Conservation (phyloP, 2,113 vertebrate genomes). For the Polyodon spathula region DNA sequence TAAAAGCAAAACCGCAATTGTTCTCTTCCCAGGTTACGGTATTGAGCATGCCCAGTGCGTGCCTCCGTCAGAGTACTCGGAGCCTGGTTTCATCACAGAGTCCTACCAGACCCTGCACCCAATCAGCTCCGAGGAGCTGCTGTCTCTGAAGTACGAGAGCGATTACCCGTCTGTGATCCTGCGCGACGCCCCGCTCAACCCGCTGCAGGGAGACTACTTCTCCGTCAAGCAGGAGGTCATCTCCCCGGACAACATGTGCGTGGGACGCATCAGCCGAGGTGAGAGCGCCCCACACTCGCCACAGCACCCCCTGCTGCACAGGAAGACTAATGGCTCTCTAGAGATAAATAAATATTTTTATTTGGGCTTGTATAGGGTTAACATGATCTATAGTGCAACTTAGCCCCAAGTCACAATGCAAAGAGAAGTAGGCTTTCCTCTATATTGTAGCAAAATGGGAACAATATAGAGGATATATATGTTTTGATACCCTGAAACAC, state of each 20-base stretch:
- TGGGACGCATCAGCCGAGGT: constrained; percentile 94
- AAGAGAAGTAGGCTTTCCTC: too few species aligned
- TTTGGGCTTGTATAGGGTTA: too few species aligned
- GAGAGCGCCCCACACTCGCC: constrained; percentile 28
- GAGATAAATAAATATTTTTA: too few species aligned
- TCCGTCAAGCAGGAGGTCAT: constrained; percentile 94
- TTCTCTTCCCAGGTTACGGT: constrained; percentile 70
- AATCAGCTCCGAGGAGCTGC: constrained; percentile 94
- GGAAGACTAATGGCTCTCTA: too few species aligned
- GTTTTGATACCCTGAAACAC: too few species aligned
- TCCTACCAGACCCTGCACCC: constrained; percentile 97
- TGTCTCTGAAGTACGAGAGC: constrained; percentile 92
- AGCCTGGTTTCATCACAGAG: constrained; percentile 97
- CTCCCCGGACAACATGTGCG: constrained; percentile 95
- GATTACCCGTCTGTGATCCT: constrained; percentile 84
- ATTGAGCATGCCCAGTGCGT: constrained; percentile 96
- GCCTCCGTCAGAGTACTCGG: constrained; percentile 92
- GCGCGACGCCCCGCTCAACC: constrained; percentile 72
- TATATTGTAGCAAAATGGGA: too few species aligned
- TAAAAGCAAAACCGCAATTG: too few species aligned
- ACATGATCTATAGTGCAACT: too few species aligned
- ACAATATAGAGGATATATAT: too few species aligned
- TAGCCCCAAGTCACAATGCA: too few species aligned
- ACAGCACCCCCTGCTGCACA: not conserved
- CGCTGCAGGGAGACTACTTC: constrained; percentile 84